Evolutionary conservation across 1,140 invertebrate species (phyloP).

Genomic region (Muscidifurax raptorellus): DNA sequence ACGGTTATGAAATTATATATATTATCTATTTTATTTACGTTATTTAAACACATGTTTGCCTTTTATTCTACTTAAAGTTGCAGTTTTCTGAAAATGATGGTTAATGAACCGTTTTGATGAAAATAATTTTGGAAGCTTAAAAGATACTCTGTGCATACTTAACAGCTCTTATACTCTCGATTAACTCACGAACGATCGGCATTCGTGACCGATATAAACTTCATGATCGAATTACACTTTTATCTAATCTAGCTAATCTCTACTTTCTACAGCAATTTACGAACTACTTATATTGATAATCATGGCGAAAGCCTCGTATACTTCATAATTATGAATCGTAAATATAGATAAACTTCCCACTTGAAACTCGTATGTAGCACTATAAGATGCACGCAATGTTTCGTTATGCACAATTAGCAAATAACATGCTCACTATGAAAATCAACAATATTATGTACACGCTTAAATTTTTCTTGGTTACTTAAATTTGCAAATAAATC

Average conservation of each 20-base stretch:
- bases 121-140: not conserved
- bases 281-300: conserved; percentile 53
- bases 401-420: conserved; percentile 31
- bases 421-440: not conserved
- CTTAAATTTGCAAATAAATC: no score
- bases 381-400: not conserved
- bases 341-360: not conserved
- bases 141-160: not conserved
- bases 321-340: not conserved
- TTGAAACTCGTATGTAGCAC: not conserved
- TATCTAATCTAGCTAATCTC: conserved; percentile 29
- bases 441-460: not conserved
- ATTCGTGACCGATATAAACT: conserved; percentile 33
- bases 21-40: not conserved
- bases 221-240: conserved; percentile 43
- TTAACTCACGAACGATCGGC: conserved; percentile 5
- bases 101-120: not conserved
- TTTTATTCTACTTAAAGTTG: no score
- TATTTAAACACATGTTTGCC: no score
- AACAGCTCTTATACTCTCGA: not conserved
- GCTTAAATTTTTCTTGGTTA: conserved; percentile 2
- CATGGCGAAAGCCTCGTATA: conserved; percentile 56
- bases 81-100: no score
- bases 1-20: not conserved
- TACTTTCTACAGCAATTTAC: conserved; percentile 58